phyloP scores from a whole-genome alignment of 2,113 vertebrate species.

The Gymnarchus niloticus region DNA sequence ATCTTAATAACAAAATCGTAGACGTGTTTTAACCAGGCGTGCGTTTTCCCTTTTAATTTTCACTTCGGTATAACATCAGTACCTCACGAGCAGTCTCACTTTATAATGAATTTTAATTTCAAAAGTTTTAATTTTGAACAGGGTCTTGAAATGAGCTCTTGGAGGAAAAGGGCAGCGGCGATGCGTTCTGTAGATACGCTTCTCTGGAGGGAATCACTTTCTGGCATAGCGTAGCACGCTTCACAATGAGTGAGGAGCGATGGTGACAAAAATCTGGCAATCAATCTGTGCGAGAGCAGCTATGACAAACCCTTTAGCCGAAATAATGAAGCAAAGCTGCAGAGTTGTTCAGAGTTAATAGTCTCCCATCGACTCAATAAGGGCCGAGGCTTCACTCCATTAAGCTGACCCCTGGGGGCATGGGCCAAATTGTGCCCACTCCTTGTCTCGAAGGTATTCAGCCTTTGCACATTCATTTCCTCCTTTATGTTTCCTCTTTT shows the following conservation, averaged over 20 bases:
- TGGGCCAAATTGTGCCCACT: constrained; percentile 84
- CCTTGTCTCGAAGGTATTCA: constrained; percentile 92
- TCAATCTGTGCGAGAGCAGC: constrained; percentile 66
- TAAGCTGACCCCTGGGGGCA: constrained; percentile 95
- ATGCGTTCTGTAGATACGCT: not conserved
- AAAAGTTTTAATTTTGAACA: not conserved
- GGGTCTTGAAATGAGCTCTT: constrained; percentile 8
- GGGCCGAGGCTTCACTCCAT: constrained; percentile 94
- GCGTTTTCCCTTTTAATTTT: not conserved
- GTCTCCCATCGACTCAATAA: constrained; percentile 96
- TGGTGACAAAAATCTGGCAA: constrained; percentile 59
- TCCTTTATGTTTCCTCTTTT: constrained; percentile 93
- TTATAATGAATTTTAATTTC: constrained; percentile 7
- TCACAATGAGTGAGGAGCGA: constrained; percentile 26
- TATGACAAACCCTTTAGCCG: constrained; percentile 80
- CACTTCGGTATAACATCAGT: not conserved
- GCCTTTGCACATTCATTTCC: constrained; percentile 93
- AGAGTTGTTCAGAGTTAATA: constrained; percentile 95
- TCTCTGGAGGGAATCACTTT: not conserved
- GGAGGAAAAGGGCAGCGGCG: not conserved
- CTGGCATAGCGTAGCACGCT: not conserved
- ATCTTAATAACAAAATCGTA: not conserved
- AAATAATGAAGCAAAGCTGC: constrained; percentile 83
- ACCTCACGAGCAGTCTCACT: not conserved
- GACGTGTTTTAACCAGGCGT: not conserved